Evolutionary conservation across 2,888 invertebrate species (phyloP).

Genomic region (Ichneumoninae sp.): DNA sequence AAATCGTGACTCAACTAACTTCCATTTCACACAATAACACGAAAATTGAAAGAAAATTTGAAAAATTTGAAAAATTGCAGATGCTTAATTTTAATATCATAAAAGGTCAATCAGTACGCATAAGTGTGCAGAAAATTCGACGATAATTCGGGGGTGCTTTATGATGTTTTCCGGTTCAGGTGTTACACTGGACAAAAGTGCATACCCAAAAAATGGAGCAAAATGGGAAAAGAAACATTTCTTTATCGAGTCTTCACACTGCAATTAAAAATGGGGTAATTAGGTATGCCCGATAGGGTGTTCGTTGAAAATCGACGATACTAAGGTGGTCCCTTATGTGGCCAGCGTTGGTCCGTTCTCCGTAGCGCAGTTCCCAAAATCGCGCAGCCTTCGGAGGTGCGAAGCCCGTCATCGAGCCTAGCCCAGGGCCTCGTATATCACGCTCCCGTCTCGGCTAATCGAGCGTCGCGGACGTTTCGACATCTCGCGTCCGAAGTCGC

Average conservation of each 20-base stretch:
- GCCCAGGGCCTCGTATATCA: conserved; percentile 66
- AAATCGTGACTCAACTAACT: too few species aligned
- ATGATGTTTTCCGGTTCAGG: too few species aligned
- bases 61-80: not conserved
- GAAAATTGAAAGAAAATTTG: not conserved
- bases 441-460: conserved; percentile 70
- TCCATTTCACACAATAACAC: not conserved
- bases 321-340: not conserved
- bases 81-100: too few species aligned
- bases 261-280: not conserved
- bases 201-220: too few species aligned
- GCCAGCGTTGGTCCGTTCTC: not conserved
- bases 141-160: not conserved
- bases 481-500: conserved; percentile 41
- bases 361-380: not conserved
- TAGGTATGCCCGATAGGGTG: not conserved
- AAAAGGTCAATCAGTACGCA: too few species aligned
- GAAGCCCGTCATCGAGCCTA: conserved; percentile 35
- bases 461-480: conserved; percentile 67
- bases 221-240: not conserved
- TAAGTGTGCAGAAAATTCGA: not conserved
- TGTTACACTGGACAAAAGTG: too few species aligned
- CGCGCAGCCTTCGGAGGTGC: conserved; percentile 10
- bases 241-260: not conserved
- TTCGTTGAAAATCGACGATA: not conserved